phyloP scores from a whole-genome alignment of 2,113 vertebrate species.

The Puma concolor region DNA sequence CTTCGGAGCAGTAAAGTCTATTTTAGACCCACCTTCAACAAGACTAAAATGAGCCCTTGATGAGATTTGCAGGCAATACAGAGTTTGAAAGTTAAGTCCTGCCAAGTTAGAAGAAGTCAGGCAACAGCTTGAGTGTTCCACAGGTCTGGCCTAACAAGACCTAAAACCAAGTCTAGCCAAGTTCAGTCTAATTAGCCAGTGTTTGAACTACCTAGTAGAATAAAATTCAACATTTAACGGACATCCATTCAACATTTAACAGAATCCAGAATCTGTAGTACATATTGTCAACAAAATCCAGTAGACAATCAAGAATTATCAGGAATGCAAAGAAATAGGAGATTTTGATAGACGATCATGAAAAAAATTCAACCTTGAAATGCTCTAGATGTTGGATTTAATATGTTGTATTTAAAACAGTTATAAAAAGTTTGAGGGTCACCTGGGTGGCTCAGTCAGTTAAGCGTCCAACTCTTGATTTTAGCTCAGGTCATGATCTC shows the following conservation, averaged over 20 bases:
- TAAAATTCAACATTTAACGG: background rate
- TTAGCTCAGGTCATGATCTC: too few species aligned
- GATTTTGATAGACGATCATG: background rate
- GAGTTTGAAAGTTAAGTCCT: background rate
- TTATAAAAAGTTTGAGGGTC: background rate
- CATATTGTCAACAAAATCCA: background rate
- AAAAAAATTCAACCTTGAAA: background rate
- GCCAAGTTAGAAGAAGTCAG: background rate
- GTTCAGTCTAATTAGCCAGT: background rate
- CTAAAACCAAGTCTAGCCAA: background rate
- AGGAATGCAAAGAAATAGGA: background rate
- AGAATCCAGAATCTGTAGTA: background rate
- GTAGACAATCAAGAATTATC: background rate
- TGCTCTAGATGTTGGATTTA: background rate
- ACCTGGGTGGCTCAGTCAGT: too few species aligned
- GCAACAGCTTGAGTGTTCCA: background rate
- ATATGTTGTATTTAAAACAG: background rate
- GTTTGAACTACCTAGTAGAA: background rate
- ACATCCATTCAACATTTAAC: background rate
- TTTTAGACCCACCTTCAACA: background rate
- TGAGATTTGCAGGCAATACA: background rate
- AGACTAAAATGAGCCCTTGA: background rate
- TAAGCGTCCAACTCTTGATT: too few species aligned
- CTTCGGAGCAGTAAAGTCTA: background rate
- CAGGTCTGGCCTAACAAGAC: background rate